Evolutionary conservation across 2,113 vertebrate species (phyloP).

Genomic region (Platycercus adscitus): DNA sequence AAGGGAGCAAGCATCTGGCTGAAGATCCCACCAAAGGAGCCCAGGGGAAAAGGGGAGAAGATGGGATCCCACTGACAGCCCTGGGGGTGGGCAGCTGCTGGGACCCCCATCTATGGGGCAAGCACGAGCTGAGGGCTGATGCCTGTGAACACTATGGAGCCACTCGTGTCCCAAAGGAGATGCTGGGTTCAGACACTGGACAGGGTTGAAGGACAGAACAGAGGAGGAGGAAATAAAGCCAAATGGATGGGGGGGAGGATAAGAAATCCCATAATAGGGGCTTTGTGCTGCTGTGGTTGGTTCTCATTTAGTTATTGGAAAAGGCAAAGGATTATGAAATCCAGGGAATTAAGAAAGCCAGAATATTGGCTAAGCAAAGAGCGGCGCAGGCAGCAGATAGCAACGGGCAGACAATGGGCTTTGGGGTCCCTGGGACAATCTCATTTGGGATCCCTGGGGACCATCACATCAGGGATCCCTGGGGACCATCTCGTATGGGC

Average conservation of each 20-base stretch:
- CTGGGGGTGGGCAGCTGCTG: background rate
- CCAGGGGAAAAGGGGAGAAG: no score
- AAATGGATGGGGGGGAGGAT: background rate
- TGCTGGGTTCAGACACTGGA: background rate
- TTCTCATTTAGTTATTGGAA: slow-evolving; percentile 56
- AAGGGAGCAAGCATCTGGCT: background rate
- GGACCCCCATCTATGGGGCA: background rate
- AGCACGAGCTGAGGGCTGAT: background rate
- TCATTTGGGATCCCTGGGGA: background rate
- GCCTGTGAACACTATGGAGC: background rate
- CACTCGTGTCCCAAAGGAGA: background rate
- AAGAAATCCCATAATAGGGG: slow-evolving; percentile 44
- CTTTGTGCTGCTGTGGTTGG: slow-evolving; percentile 56
- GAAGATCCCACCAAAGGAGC: background rate
- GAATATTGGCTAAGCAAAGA: background rate
- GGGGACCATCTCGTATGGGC: no score
- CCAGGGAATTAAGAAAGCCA: slow-evolving; percentile 28
- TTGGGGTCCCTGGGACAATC: background rate
- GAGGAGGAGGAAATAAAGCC: background rate
- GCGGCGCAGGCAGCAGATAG: background rate
- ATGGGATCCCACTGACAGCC: background rate
- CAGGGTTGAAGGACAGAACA: background rate
- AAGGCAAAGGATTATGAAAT: slow-evolving; percentile 71
- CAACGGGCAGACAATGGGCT: background rate
- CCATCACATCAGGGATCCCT: background rate